Base-by-base conservation (phyloP, 2,888 invertebrate genomes). In the Cheilosia impressa region DNA sequence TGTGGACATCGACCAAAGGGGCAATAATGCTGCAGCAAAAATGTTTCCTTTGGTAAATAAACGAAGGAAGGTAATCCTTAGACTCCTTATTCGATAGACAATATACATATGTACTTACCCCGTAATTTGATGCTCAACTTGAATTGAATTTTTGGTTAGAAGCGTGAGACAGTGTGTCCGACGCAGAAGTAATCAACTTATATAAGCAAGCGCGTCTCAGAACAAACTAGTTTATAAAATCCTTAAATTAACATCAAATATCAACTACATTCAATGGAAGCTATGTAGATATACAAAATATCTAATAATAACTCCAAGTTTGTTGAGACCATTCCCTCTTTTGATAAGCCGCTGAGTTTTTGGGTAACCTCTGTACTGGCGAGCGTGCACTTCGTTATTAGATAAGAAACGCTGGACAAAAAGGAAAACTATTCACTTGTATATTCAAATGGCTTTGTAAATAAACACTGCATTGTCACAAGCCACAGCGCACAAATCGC, bases 351-450 rank as follows among this genome's bases (percentile, higher is more conserved):
- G 19, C 31, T 31, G 31, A 31, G 31, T 31, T 31, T 10, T 15
- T 7, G 13, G 22, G 19, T 52, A 13, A 6, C 24, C 15, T 53
- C 4, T 52, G 19, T 13, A 27, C 24, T 24, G 24, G 19, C 4
- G 5, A 13, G 50, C 10, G 2, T 24, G 4, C 15, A 22, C 15
- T 55, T 2, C 55, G 3, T n/a, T 17, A 3, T 0, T 3, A 22
- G 63, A 63, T 63, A 50, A 63, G 63, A 34, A 63, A 2, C 19
- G 6, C 63, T 31, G 3, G 50, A 24, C 6, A 19, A 47, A 47
- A 45, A 38, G 10, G 2, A 9, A 13, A 38, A 38, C 13, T 13
- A 13, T 38, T 38, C 38, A 4, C 38, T 38, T 9, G 7, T 31
- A 2, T 15, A 15, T 60, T 9, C n/a, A 45, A 27, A 15, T 52